phyloP scores from a whole-genome alignment of 2,888 invertebrate species.

The Tyria jacobaeae region DNA sequence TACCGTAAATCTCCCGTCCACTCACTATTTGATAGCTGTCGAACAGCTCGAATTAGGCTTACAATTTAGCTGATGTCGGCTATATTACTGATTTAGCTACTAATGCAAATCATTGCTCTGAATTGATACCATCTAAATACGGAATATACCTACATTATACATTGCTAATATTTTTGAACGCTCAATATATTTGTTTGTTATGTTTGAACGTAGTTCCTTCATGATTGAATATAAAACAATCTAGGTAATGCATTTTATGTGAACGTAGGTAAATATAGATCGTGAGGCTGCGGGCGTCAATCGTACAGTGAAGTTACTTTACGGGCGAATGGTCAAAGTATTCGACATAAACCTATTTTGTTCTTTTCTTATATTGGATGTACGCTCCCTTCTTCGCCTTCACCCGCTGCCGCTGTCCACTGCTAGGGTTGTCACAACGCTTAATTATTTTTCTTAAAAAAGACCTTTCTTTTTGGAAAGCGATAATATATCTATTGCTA shows the following conservation, averaged over 20 bases:
- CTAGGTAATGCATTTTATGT: conserved; percentile 44
- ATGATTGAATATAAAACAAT: conserved; percentile 15
- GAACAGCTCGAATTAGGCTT: conserved; percentile 70
- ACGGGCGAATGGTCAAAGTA: conserved; percentile 86
- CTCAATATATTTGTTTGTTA: neutral
- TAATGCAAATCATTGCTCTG: conserved; percentile 46
- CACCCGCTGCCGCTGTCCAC: conserved; percentile 76
- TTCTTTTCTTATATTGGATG: conserved; percentile 87
- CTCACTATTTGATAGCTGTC: conserved; percentile 78
- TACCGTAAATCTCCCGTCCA: conserved; percentile 49
- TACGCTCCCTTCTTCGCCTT: conserved; percentile 79
- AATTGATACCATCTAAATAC: conserved; percentile 30
- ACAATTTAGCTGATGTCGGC: conserved; percentile 52
- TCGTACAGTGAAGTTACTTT: conserved; percentile 82
- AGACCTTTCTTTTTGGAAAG: neutral
- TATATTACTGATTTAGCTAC: conserved; percentile 58
- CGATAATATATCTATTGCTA: neutral
- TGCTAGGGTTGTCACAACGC: conserved; percentile 68
- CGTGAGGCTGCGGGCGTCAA: conserved; percentile 68
- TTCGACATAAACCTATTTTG: conserved; percentile 87
- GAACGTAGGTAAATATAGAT: conserved; percentile 40
- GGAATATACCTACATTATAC: too few relatives aligned
- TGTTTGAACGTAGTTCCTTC: neutral
- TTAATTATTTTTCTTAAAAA: conserved; percentile 16
- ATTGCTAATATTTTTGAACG: neutral